A percentile compares a stretch with the other conserved stretches of the same genome.
These are phyloP conservation scores for Pyrochroa serraticornis DNA, from an alignment of 2,888 invertebrate genomes.

Conservation along the genomic window DNA sequence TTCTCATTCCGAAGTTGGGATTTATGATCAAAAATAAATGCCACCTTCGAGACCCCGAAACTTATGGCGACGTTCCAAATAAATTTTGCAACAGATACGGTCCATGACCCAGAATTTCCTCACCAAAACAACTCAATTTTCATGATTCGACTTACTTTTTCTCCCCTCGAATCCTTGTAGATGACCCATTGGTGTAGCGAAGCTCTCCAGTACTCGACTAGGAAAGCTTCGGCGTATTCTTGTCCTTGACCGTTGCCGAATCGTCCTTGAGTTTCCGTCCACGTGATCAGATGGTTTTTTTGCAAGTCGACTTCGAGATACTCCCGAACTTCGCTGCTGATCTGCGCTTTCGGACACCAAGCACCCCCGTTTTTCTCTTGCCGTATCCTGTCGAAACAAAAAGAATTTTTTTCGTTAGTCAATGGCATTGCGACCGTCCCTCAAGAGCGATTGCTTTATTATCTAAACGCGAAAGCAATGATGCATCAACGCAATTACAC, in stretches of 20 bases:
- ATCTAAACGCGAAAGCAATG: constrained; percentile 41
- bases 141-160: constrained; percentile 79
- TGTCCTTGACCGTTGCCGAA: constrained; percentile 91
- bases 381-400: constrained; percentile 68
- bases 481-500: constrained; percentile 50
- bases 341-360: constrained; percentile 88
- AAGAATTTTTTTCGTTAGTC: neutral
- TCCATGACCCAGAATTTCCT: no score
- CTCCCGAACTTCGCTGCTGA: constrained; percentile 77
- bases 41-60: no score
- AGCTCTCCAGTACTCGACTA: constrained; percentile 80
- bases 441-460: constrained; percentile 39
- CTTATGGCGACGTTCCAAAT: neutral
- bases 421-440: no score
- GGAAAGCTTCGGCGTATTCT: constrained; percentile 84
- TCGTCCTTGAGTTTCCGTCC: constrained; percentile 87
- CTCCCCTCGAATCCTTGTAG: constrained; percentile 79
- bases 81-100: neutral
- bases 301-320: constrained; percentile 82
- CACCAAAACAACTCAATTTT: no score
- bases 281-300: constrained; percentile 78
- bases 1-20: constrained; percentile 23
- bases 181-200: constrained; percentile 74
- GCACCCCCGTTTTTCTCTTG: constrained; percentile 88
- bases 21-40: constrained; percentile 24